A percentile compares a stretch with the other conserved stretches of the same genome.
phyloP scores from a whole-genome alignment of 2,888 invertebrate genomes.

The Drymonia ruficornis region DNA sequence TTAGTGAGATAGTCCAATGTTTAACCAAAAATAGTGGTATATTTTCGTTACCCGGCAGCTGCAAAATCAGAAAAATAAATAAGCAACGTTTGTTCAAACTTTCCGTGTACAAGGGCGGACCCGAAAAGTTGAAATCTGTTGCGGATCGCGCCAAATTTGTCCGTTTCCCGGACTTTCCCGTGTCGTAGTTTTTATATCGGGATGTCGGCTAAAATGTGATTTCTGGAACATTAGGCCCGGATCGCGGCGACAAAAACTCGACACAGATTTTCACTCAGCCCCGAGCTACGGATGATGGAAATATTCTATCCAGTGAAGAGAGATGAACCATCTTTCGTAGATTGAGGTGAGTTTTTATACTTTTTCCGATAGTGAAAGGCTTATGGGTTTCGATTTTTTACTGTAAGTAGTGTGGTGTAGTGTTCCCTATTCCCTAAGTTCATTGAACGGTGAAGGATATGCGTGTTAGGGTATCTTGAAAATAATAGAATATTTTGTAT shows the following conservation, averaged over 20 bases:
- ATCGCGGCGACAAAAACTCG: slow-evolving; percentile 44
- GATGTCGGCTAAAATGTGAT: slow-evolving; percentile 42
- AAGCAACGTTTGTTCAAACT: slow-evolving; percentile 15
- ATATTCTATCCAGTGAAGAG: slow-evolving; percentile 19
- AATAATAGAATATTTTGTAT: too few species aligned
- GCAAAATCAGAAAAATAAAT: neutral
- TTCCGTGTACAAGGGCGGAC: slow-evolving; percentile 6
- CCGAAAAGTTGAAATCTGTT: slow-evolving; percentile 4
- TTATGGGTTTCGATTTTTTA: neutral
- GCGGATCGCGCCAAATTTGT: slow-evolving; percentile 40
- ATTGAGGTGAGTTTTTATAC: neutral
- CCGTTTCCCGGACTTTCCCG: slow-evolving; percentile 28
- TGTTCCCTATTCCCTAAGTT: too few species aligned
- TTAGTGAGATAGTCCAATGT: too few species aligned
- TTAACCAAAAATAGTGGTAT: too few species aligned
- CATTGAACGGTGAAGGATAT: too few species aligned
- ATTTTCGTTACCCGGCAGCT: neutral
- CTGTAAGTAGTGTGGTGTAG: neutral
- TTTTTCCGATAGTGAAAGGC: neutral
- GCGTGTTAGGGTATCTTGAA: too few species aligned
- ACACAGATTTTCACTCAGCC: slow-evolving; percentile 52
- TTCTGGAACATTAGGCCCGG: slow-evolving; percentile 49
- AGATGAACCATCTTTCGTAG: slow-evolving; percentile 2
- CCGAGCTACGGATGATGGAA: slow-evolving; percentile 18
- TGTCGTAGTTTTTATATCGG: slow-evolving; percentile 42